Evolutionary conservation across 2,797 vertebrate species (phyloP), one percentile per base, ranked within the genome.

Genomic region (Melanitta fusca): DNA sequence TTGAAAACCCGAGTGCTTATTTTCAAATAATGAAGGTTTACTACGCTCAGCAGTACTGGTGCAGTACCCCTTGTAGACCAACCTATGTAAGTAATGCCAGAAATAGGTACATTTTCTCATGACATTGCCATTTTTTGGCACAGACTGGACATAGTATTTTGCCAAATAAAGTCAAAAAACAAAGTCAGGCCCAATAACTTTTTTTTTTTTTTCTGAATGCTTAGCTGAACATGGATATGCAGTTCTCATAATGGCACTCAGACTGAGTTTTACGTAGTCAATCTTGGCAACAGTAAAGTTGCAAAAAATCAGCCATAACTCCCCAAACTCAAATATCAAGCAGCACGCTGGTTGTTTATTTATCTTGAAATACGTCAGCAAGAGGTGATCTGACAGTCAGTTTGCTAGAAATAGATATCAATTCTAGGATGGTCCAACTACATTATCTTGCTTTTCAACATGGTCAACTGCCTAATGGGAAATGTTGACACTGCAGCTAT

Each of bases 161-260:
- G 12, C 85, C 54, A 91, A 85, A 82, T 87, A 65, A 79, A 80
- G 34, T 13, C 51, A 80, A 86, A 70, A 27, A 66, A 4, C 64
- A 25, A 80, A 56, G 49, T 38, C 34, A 82, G 21, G 36, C 15
- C 61, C 12, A 82, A 3, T 21, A 88, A 49, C 47, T 86, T 45
- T 90, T 96, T 90, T 95, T 81, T 41, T 96, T 90, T 41, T 91
- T 96, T 49, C 16, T 2, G 53, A 91, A 77, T 91, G 62, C 82
- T 90, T 92, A 71, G 38, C 43, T 13, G 8, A 53, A 69, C 41
- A 9, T 2, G 3, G 75, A 91, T 82, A 87, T 19, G 27, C 18
- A 58, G 83, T 88, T 94, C 66, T 89, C 17, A 43, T 75, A 61
- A 3, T 19, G 79, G 69, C 85, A 74, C 20, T 56, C 54, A 25